Percentiles rank a stretch among this genome's conserved stretches.
Conservation (phyloP, 1,140 invertebrate genomes). For the Drosophila obscura region DNA sequence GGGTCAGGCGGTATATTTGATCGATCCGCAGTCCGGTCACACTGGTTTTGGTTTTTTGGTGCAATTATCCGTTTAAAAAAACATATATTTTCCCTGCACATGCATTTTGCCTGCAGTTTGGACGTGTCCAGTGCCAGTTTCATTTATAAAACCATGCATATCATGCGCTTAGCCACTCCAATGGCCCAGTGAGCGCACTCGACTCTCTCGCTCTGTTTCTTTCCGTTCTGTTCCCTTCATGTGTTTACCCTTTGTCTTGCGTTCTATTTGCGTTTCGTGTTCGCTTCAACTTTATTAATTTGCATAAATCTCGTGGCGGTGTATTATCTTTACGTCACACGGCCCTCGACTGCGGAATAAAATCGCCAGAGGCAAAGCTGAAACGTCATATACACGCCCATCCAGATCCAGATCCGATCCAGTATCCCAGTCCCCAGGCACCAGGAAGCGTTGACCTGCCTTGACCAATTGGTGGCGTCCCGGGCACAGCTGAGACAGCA, state of each 20-base stretch:
- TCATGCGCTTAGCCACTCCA: slow-evolving; percentile 9
- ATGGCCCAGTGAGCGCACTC: slow-evolving; percentile 42
- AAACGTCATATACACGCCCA: slow-evolving; percentile 35
- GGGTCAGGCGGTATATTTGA: no score
- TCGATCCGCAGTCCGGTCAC: slow-evolving; percentile 38
- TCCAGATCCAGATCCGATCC: slow-evolving; percentile 12
- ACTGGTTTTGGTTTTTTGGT: slow-evolving; percentile 62
- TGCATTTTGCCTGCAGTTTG: slow-evolving; percentile 13
- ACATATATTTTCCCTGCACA: slow-evolving; percentile 39
- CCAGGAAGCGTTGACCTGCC: slow-evolving; percentile 54
- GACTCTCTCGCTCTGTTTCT: slow-evolving; percentile 22
- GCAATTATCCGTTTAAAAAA: slow-evolving; percentile 66
- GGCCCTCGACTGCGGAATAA: slow-evolving; percentile 12
- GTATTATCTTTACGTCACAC: slow-evolving; percentile 37
- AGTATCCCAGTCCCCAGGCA: neutral
- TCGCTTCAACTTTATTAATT: slow-evolving; percentile 49
- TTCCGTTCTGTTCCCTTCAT: slow-evolving; percentile 31
- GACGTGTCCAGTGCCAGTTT: slow-evolving; percentile 44
- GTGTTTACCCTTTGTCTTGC: slow-evolving; percentile 75
- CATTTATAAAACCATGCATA: slow-evolving; percentile 63
- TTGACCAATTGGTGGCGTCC: slow-evolving; percentile 33
- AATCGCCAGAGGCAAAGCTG: slow-evolving; percentile 1
- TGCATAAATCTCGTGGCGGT: slow-evolving; percentile 49
- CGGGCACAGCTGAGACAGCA: slow-evolving; percentile 8
- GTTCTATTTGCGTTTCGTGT: slow-evolving; percentile 68